Evolutionary conservation across 2,797 vertebrate genomes (phyloP).

Genomic region (Melanotaenia maccullochi): DNA sequence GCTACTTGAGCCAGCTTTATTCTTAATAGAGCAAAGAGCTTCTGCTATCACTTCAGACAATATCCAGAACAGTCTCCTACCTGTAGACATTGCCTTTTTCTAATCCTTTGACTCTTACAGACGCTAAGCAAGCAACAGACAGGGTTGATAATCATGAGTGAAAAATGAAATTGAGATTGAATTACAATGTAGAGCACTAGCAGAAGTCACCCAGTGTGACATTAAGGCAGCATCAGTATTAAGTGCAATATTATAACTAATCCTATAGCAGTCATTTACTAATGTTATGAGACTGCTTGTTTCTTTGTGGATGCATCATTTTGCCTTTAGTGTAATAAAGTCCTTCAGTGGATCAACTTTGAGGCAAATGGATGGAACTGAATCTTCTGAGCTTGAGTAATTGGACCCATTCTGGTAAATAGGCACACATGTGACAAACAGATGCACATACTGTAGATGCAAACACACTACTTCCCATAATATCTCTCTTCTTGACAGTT

Average conservation of each 20-base stretch:
- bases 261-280: background rate
- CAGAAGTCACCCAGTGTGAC: background rate
- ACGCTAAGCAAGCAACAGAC: conserved; percentile 5
- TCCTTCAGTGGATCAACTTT: conserved; percentile 44
- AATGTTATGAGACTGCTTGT: conserved; percentile 12
- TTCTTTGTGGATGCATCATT: conserved; percentile 9
- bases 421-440: conserved; percentile 6
- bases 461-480: conserved; percentile 19
- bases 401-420: conserved; percentile 53
- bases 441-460: background rate
- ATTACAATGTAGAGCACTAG: background rate
- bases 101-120: conserved; percentile 27
- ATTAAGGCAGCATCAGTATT: background rate
- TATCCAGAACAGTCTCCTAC: conserved; percentile 26
- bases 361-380: conserved; percentile 53
- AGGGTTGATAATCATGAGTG: background rate
- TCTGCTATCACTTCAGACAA: conserved; percentile 23
- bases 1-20: conserved; percentile 32
- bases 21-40: conserved; percentile 25
- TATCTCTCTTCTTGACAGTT: conserved; percentile 36
- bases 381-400: conserved; percentile 55
- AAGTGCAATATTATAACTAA: background rate
- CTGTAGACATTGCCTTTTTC: conserved; percentile 29
- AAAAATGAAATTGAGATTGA: conserved; percentile 14
- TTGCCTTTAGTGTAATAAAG: conserved; percentile 27